A percentile compares a stretch with the other conserved stretches of the same genome.
Evolutionary conservation across 2,113 vertebrate species (phyloP).

Genomic region (Chloropsis cyanopogon): DNA sequence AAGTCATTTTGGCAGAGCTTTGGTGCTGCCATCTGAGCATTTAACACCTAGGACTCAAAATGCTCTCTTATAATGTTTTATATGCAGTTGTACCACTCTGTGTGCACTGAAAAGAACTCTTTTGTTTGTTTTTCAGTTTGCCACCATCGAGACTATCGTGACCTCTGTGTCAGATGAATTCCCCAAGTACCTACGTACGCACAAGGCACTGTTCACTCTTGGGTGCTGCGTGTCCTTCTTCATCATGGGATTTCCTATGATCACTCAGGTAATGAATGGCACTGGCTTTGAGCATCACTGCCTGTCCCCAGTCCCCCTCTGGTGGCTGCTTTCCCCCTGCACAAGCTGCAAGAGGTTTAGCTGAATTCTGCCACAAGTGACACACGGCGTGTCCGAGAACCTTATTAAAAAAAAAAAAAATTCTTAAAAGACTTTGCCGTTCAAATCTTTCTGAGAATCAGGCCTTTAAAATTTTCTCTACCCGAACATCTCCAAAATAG

Average conservation of each 20-base stretch:
- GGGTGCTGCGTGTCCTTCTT: constrained; percentile 89
- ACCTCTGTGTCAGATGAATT: constrained; percentile 96
- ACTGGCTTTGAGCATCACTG: not conserved
- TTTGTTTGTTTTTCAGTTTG: constrained; percentile 79
- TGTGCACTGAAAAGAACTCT: accelerated
- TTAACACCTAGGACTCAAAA: not conserved
- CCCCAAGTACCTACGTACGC: constrained; percentile 91
- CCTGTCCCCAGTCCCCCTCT: not conserved
- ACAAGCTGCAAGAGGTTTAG: not conserved
- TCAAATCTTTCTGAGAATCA: not conserved
- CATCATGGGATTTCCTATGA: constrained; percentile 97
- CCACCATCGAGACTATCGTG: constrained; percentile 97
- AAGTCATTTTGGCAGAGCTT: not conserved
- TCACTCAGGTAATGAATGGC: constrained; percentile 86
- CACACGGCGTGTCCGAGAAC: accelerated
- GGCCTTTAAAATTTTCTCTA: not conserved
- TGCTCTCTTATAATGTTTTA: accelerated
- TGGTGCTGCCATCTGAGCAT: not conserved
- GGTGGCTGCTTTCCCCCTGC: not conserved
- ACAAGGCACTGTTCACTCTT: constrained; percentile 92
- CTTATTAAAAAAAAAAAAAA: not conserved
- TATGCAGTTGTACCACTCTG: accelerated
- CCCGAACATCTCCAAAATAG: not conserved
- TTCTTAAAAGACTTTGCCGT: not conserved
- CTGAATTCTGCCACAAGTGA: not conserved